phyloP scores from a whole-genome alignment of 2,797 vertebrate species.

The Todus mexicanus region DNA sequence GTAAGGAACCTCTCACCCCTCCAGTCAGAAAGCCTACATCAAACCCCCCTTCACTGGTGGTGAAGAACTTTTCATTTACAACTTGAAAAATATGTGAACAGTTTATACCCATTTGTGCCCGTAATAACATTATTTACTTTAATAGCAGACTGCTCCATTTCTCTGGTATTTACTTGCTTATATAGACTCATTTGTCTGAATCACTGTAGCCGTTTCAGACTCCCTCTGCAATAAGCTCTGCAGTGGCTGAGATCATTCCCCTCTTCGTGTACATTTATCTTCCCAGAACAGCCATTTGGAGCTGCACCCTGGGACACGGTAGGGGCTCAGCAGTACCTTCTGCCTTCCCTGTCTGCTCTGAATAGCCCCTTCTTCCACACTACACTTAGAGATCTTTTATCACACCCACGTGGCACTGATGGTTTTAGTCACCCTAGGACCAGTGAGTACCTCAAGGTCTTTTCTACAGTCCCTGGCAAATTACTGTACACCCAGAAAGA shows the following conservation, averaged over 20 bases:
- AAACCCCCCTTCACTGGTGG: neutral
- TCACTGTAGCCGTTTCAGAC: neutral
- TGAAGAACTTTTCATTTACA: neutral
- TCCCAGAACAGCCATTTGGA: neutral
- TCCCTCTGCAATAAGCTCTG: neutral
- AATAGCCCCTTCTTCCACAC: neutral
- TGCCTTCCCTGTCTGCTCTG: neutral
- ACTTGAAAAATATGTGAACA: neutral
- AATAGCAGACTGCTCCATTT: neutral
- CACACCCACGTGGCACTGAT: neutral
- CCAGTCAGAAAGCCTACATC: neutral
- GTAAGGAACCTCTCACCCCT: fast-evolving
- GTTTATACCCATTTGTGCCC: neutral
- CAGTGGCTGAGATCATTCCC: neutral
- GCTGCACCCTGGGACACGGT: neutral
- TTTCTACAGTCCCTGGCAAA: neutral
- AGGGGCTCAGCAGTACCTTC: neutral
- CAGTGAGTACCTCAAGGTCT: neutral
- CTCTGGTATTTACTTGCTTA: neutral
- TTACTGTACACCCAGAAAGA: neutral
- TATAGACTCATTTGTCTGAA: neutral
- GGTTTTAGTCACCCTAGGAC: neutral
- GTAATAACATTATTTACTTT: neutral
- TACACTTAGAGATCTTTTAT: neutral
- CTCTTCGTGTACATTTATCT: neutral